Evolutionary conservation across 2,797 vertebrate species (phyloP), one percentile per base, ranked within the genome.

Genomic region (Ptychobarbus kaznakovi): DNA sequence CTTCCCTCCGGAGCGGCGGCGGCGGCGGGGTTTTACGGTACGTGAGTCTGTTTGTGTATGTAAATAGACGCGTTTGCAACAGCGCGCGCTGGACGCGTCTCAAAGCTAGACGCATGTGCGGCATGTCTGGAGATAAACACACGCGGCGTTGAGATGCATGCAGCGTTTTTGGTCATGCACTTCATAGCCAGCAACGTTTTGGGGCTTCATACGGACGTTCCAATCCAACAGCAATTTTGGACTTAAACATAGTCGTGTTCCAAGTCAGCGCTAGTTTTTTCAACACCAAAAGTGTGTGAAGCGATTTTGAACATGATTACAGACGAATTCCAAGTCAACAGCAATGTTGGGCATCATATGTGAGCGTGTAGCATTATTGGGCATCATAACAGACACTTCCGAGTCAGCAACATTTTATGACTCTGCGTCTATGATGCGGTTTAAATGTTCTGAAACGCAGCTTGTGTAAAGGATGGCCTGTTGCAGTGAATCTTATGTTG

Each of bases 401-500:
- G 20, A 77, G 20, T 58, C 51, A 25, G 75, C 51, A 58, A 63
- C 5, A 46, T 44, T 63, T 61, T 32, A 32, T 65, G 77, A 79
- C 4, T 58, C n/a, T 9, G 38, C 22, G 56, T 20, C 15, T 32
- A 16, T 10, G 22, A 58, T 58, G 40, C 75, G 42, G 73, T 22
- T 78, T 15, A n/a, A 85, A 53, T 61, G 79, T 35, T 76, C 63
- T 69, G 53, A 76, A 18, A 75, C 25, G 6, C 46, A 22, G 44
- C 16, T 28, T 58, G 4, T 40, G 20, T n/a, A 35, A 16, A 22
- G 18, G 79, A 77, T 77, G 85, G 88, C 89, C 86, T 88, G 89
- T 88, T 89, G 89, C 80, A 78, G 69, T 35, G 85, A 82, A 77
- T 66, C 84, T 69, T 79, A 61, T 81, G 84, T 63, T 86, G 80